Conservation (phyloP, 1,140 invertebrate species). For the Philopotamus ludificatus region DNA sequence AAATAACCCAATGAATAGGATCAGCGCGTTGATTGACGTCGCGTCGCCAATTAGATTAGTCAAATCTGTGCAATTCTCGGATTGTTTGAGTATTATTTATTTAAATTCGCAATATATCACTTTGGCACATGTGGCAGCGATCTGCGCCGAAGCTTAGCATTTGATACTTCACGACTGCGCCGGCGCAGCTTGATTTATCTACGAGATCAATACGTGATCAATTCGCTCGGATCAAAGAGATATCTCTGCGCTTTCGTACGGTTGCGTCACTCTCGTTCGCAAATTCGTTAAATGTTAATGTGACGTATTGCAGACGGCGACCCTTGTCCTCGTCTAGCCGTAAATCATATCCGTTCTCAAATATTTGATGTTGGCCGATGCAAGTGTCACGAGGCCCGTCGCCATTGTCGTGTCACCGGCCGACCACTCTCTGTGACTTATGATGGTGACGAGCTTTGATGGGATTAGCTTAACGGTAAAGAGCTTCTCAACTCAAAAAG, state of each 20-base stretch:
- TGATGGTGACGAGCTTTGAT: too few species aligned
- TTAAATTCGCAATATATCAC: too few species aligned
- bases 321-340: conserved; percentile 9
- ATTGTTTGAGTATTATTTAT: too few species aligned
- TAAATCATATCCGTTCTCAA: conserved; percentile 32
- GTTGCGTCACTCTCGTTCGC: conserved; percentile 17
- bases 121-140: not conserved
- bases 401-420: not conserved
- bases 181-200: not conserved
- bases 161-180: not conserved
- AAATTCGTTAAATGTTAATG: conserved; percentile 38
- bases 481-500: too few species aligned
- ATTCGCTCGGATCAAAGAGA: conserved; percentile 11
- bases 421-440: not conserved
- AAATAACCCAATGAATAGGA: too few species aligned
- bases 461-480: too few species aligned
- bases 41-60: too few species aligned
- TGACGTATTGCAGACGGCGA: conserved; percentile 25
- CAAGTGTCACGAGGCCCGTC: conserved; percentile 17
- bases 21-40: too few species aligned
- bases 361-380: conserved; percentile 32
- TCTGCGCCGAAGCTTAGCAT: too few species aligned
- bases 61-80: too few species aligned
- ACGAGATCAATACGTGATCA: conserved; percentile 8
- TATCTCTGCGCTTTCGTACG: conserved; percentile 11